Evolutionary conservation across 2,113 vertebrate genomes (phyloP).

Genomic region (Empidonax alnorum): DNA sequence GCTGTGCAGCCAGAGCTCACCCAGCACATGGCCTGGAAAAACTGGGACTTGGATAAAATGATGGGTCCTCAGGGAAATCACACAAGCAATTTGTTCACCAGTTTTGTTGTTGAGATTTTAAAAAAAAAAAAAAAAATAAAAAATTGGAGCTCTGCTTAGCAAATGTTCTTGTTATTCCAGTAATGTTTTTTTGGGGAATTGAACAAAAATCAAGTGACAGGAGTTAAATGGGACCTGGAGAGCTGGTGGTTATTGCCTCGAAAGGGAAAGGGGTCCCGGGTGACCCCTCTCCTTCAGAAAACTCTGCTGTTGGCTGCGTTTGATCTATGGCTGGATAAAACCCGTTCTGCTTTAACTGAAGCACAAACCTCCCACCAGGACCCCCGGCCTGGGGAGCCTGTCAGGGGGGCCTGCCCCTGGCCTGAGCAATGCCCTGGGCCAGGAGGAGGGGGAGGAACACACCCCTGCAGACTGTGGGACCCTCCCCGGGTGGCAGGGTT

Average conservation of each 20-base stretch:
- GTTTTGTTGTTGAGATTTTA: background rate
- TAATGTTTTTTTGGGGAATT: background rate
- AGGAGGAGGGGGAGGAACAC: background rate
- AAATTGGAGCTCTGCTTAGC: slow-evolving; percentile 11
- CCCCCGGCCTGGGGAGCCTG: fast-evolving
- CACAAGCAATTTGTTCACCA: slow-evolving; percentile 9
- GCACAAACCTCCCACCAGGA: background rate
- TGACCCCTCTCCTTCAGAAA: background rate
- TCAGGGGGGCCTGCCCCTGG: fast-evolving
- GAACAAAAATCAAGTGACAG: background rate
- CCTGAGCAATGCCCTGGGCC: background rate
- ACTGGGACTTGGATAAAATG: background rate
- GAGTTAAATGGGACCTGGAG: slow-evolving; percentile 22
- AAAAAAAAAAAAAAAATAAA: background rate
- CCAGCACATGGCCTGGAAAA: fast-evolving
- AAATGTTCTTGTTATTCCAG: slow-evolving; percentile 24
- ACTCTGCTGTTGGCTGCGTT: background rate
- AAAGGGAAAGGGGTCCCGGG: background rate
- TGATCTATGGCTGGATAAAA: background rate
- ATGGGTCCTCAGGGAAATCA: slow-evolving; percentile 57
- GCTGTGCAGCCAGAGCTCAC: background rate
- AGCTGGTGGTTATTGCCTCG: background rate
- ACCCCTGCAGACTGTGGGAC: background rate
- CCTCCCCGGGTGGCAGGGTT: too few species aligned
- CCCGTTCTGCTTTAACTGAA: background rate